Evolutionary conservation across 2,888 invertebrate genomes (phyloP).

Genomic region (Apamea crenata): DNA sequence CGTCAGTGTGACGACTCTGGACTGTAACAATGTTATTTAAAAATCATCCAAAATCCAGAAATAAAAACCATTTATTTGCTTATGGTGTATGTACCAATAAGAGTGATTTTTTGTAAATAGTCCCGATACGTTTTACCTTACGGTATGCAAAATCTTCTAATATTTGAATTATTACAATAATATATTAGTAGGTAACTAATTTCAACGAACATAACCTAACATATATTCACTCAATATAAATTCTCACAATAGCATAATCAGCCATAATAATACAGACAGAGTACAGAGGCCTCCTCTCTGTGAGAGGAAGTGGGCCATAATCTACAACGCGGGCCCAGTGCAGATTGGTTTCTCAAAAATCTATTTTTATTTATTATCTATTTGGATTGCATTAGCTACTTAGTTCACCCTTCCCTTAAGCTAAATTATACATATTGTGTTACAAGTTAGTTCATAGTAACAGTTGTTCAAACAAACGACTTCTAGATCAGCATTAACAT

Average conservation of each 20-base stretch:
- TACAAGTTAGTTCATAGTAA: not conserved
- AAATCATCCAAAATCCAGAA: not conserved
- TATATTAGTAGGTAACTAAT: not conserved
- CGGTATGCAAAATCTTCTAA: not conserved
- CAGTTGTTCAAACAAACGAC: not conserved
- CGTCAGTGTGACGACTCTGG: conserved; percentile 44
- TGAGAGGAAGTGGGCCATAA: too few species aligned
- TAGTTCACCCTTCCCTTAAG: not conserved
- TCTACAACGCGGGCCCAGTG: too few species aligned
- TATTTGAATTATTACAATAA: not conserved
- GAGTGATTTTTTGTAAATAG: not conserved
- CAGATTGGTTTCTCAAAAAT: not conserved
- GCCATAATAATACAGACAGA: too few species aligned
- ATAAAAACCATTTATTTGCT: not conserved
- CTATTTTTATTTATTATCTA: not conserved
- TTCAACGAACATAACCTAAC: not conserved
- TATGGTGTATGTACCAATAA: not conserved
- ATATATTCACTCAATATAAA: too few species aligned
- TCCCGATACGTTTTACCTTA: not conserved
- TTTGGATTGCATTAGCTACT: not conserved
- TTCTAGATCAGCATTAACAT: not conserved
- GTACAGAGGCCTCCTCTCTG: too few species aligned
- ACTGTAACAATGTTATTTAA: conserved; percentile 35
- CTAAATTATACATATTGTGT: not conserved
- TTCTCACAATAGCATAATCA: too few species aligned